These are phyloP conservation scores for Drosophila tsacasi DNA, from an alignment of 1,140 invertebrate genomes.

Conservation along the genomic window DNA sequence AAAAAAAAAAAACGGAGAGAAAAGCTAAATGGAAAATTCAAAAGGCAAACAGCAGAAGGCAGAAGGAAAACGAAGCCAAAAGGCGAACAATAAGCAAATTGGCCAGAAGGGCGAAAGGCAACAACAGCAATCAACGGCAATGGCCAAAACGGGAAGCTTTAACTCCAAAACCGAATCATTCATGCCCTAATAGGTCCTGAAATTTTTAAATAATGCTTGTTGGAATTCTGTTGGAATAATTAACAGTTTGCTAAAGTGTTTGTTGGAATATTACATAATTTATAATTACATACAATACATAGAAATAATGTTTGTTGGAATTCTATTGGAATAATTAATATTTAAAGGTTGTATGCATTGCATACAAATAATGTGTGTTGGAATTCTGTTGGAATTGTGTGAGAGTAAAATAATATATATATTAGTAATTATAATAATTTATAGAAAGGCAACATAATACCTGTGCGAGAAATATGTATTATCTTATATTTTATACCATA, in stretches of 20 bases:
- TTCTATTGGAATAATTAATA: not conserved
- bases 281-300: not conserved
- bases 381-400: too few species aligned
- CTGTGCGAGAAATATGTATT: too few species aligned
- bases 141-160: constrained; percentile 2
- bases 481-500: too few species aligned
- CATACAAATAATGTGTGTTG: too few species aligned
- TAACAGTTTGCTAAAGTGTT: too few species aligned
- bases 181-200: not conserved
- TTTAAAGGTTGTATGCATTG: not conserved
- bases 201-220: not conserved
- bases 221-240: not conserved
- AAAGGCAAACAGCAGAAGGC: constrained; percentile 18
- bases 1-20: not conserved
- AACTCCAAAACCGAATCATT: constrained; percentile 8
- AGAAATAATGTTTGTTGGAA: not conserved
- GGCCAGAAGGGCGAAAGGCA: constrained; percentile 52
- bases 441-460: too few species aligned
- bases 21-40: constrained; percentile 14
- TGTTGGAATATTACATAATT: not conserved
- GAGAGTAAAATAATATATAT: too few species aligned
- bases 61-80: constrained; percentile 47
- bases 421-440: too few species aligned
- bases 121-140: constrained; percentile 41
- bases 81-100: constrained; percentile 68